A percentile compares a stretch with the other conserved stretches of the same genome.
Conservation (phyloP, 2,113 vertebrate species). For the Tachysurus vachellii region DNA sequence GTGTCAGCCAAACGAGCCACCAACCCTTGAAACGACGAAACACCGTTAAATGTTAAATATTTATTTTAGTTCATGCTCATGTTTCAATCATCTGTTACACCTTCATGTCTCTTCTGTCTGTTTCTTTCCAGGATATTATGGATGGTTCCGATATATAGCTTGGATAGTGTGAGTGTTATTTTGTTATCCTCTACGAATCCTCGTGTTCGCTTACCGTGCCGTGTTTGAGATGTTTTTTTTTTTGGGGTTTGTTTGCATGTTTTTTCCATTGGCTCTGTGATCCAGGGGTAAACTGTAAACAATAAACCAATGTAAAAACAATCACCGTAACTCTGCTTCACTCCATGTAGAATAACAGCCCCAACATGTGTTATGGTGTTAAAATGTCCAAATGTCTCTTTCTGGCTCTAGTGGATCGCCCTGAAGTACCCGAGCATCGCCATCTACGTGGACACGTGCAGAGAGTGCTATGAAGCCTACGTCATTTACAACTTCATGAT, state of each 20-base stretch:
- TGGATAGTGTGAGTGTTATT: conserved; percentile 91
- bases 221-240: neutral
- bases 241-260: neutral
- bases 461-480: conserved; percentile 98
- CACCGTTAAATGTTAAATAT: neutral
- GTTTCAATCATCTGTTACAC: no score
- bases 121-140: conserved; percentile 86
- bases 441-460: conserved; percentile 97
- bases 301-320: neutral
- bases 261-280: neutral
- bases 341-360: neutral
- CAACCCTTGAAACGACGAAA: neutral
- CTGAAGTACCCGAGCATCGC: conserved; percentile 93
- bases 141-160: conserved; percentile 99
- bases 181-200: neutral
- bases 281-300: neutral
- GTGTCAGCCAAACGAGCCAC: neutral
- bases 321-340: neutral
- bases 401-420: conserved; percentile 86
- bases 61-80: neutral
- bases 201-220: neutral
- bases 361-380: neutral
- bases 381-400: conserved; percentile 44
- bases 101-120: conserved; percentile 6
- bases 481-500: conserved; percentile 99